Evolutionary conservation across 2,113 vertebrate species (phyloP).

Genomic region (Datnioides undecimradiatus): DNA sequence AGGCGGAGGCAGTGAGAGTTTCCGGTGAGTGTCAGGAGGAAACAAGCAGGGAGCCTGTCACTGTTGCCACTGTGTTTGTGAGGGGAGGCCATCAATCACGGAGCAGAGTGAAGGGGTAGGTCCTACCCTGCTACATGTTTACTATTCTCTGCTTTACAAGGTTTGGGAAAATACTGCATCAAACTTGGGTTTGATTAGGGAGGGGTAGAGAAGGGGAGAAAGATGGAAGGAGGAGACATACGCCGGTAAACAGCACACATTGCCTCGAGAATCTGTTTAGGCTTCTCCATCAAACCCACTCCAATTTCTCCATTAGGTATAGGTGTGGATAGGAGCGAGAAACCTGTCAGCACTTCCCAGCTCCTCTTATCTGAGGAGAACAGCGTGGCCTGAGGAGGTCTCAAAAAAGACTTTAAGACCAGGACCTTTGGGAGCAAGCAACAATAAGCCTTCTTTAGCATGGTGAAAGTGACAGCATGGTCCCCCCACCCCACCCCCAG

Average conservation of each 20-base stretch:
- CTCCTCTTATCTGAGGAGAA: slow-evolving; percentile 57
- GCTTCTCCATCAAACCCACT: slow-evolving; percentile 29
- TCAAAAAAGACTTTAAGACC: slow-evolving; percentile 58
- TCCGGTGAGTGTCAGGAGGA: slow-evolving; percentile 67
- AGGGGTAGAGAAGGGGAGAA: slow-evolving; percentile 21
- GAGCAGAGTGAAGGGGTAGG: slow-evolving; percentile 29
- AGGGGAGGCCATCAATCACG: slow-evolving; percentile 72
- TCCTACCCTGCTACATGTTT: slow-evolving; percentile 39
- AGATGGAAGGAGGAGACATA: neutral
- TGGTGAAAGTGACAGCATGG: slow-evolving; percentile 79
- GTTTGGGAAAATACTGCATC: slow-evolving; percentile 49
- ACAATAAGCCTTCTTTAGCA: slow-evolving; percentile 76
- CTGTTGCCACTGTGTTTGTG: slow-evolving; percentile 56
- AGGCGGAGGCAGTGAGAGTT: slow-evolving; percentile 59
- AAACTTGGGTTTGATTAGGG: slow-evolving; percentile 17
- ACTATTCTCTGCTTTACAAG: slow-evolving; percentile 22
- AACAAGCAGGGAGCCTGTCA: slow-evolving; percentile 60
- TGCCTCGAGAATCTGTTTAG: slow-evolving; percentile 14
- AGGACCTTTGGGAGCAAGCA: slow-evolving; percentile 65
- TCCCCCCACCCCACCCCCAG: slow-evolving; percentile 47
- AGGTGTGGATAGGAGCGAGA: slow-evolving; percentile 5
- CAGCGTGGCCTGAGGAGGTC: slow-evolving; percentile 56
- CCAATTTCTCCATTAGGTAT: slow-evolving; percentile 16
- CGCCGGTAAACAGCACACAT: neutral
- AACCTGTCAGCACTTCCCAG: slow-evolving; percentile 59